These are phyloP conservation scores for Drosophila putrida DNA, from an alignment of 2,888 invertebrate genomes.

Conservation along the genomic window DNA sequence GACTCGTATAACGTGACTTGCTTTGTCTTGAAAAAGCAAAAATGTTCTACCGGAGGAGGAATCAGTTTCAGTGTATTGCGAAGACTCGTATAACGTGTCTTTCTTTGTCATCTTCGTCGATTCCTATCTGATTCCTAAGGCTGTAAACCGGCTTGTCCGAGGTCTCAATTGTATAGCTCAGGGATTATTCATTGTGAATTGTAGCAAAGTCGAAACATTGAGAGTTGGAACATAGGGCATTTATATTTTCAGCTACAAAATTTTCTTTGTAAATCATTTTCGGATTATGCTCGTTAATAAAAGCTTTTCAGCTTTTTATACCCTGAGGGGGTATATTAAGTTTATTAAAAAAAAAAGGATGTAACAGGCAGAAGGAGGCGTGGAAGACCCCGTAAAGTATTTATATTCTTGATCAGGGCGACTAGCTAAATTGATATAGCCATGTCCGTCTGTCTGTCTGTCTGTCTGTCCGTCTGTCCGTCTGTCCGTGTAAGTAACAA, in stretches of 20 bases:
- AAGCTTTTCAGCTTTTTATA: conserved; percentile 23
- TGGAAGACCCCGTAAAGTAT: no score
- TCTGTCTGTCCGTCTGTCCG: no score
- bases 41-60: neutral
- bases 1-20: neutral
- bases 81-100: no score
- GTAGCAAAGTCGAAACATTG: neutral
- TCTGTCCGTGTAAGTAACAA: no score
- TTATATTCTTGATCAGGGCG: no score
- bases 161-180: neutral
- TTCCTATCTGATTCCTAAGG: neutral
- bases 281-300: conserved; percentile 9
- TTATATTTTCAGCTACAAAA: neutral
- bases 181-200: neutral
- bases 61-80: no score
- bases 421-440: no score
- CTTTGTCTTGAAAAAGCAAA: conserved; percentile 3
- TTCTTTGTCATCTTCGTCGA: no score
- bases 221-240: neutral
- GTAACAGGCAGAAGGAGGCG: no score
- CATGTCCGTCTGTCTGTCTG: no score
- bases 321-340: no score
- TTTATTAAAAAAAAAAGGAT: no score
- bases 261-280: conserved; percentile 25
- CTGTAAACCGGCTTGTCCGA: neutral